Base-by-base conservation (phyloP, 2,797 vertebrate genomes). In the Simalia tracyae region DNA sequence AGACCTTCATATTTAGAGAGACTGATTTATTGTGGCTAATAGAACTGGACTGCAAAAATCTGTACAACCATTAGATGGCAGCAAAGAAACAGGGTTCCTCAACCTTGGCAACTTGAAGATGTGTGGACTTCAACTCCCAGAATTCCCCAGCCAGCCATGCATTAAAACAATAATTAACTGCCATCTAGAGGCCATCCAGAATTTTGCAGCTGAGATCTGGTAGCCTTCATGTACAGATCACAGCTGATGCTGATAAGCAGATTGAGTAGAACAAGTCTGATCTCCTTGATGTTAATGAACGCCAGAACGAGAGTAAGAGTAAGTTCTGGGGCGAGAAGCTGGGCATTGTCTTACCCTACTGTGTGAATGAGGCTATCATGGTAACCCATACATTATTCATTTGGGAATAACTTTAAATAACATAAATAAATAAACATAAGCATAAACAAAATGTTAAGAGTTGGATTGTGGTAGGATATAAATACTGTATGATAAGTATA, bases 1-100 rank as follows among this genome's bases (percentile, higher is more conserved):
- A 72, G 84, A 1, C 14, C 90, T 88, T 61, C 36, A 61, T 88
- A 91, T 91, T 91, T 91, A 61, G 66, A 91, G 60, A 19, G 66
- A 36, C 90, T 61, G 28, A 88, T 76, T 81, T 91, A 61, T 19
- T 61, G 22, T 61, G 60, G 6, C 22, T 61, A 61, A 61, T 19
- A 61, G 5, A 61, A 24, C 60, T 61, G 60, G 22, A 61, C 19
- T 61, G 22, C 22, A 61, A 24, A 61, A 61, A 61, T 61, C 6
- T 61, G 60, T 61, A 61, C 60, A 61, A 24, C 22, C 60, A 24
- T 61, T 61, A 61, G 22, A 61, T 61, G 60, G 60, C 60, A 61
- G 60, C 22, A 61, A 61, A 61, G 60, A 60, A 60, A 60, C 19
- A 36, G 36, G 36, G 36, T 36, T 36, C 36, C 36, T 36, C 36